Percentiles rank a stretch among this genome's conserved stretches.
Evolutionary conservation across 2,888 invertebrate species (phyloP).

Genomic region (Polymixis lichenea): DNA sequence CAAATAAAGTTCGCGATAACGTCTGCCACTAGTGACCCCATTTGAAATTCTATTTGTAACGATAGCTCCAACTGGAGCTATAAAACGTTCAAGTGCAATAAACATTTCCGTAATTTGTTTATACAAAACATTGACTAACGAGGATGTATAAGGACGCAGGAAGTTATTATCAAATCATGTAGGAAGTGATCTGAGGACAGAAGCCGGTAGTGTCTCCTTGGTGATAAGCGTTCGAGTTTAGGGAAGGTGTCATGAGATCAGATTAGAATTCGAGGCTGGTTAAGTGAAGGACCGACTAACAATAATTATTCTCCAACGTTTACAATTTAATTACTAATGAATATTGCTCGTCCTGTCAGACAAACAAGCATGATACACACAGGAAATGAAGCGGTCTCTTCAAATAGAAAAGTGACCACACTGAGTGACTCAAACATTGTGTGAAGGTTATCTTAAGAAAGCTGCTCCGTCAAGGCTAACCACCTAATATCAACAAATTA

Average conservation of each 20-base stretch:
- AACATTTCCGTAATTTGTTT: conserved; percentile 81
- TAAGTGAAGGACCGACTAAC: neutral
- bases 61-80: conserved; percentile 69
- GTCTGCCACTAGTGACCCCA: conserved; percentile 76
- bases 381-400: conserved; percentile 50
- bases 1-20: conserved; percentile 63
- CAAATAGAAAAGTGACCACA: conserved; percentile 53
- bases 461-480: conserved; percentile 42
- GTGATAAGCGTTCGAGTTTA: conserved; percentile 62
- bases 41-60: conserved; percentile 80
- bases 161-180: conserved; percentile 88
- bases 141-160: conserved; percentile 87
- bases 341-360: conserved; percentile 1
- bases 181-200: conserved; percentile 83
- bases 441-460: conserved; percentile 58
- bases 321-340: conserved; percentile 10
- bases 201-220: conserved; percentile 61
- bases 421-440: conserved; percentile 39
- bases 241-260: conserved; percentile 53
- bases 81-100: conserved; percentile 76
- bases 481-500: conserved; percentile 46
- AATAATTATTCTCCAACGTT: conserved; percentile 2
- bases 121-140: conserved; percentile 83
- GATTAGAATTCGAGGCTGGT: conserved; percentile 26
- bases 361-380: conserved; percentile 30